Evolutionary conservation across 1,140 invertebrate species (phyloP), one percentile per base, ranked within the genome.

Genomic region (Pseudomyrmex pallidus): DNA sequence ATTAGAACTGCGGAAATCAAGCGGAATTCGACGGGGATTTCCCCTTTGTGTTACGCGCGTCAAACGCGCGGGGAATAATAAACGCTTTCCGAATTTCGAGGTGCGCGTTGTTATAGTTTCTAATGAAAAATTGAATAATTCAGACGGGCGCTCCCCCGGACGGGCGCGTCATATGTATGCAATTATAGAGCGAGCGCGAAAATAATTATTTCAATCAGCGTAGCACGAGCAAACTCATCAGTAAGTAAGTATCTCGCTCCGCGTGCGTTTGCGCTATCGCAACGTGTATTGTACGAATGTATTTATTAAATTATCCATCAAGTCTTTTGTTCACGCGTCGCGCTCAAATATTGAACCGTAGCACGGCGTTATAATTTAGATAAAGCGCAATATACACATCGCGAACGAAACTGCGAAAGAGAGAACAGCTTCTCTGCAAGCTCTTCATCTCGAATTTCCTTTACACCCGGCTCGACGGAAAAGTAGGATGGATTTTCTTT

Each of bases 41-140:
- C 20, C 22, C 52, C 12, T 59, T 70, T 35, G 15, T 25, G 15
- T 25, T 12, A 0, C 17, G n/a, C 46, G 35, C 13, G 1, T 68
- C 63, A 57, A 78, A 59, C 13, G 63, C 15, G 4, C 1, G 9
- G 8, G 4, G 15, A 56, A 4, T 9, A 70, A 57, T 48, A 57
- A 57, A 78, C 12, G 35, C 20, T n/a, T 22, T 22, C 48, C 12
- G 15, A 57, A 78, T 56, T 68, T 57, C 35, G 25, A 13, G n/a
- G n/a, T n/a, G n/a, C n/a, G 5, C 5, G 35, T 7, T 35, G 0
- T 8, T 8, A 20, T 0, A 2, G 44, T 15, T 57, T 22, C 5
- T 59, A 70, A 78, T 78, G 44, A 70, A 78, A 78, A 78, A 78
- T 7, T 78, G 15, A 20, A 70, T 59, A 70, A 70, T 70, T 68